phyloP scores from a whole-genome alignment of 2,797 vertebrate species.

The Dendrocincla tyrannina region DNA sequence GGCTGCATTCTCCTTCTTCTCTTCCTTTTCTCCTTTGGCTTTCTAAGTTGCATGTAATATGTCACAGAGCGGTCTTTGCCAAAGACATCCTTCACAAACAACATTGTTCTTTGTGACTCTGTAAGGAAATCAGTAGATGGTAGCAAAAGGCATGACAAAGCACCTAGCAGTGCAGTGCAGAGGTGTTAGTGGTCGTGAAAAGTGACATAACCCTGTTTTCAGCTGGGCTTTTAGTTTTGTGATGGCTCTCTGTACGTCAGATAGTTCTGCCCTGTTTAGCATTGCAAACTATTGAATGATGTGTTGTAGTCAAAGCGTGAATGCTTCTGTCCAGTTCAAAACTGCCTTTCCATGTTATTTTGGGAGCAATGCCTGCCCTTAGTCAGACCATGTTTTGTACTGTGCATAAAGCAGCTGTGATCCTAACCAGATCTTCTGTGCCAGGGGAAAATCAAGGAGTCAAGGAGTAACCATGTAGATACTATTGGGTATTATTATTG shows the following conservation, averaged over 20 bases:
- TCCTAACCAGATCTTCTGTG: neutral
- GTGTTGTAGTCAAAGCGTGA: neutral
- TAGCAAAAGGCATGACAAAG: neutral
- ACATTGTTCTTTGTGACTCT: neutral
- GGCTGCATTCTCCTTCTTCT: neutral
- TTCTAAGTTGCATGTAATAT: neutral
- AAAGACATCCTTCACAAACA: neutral
- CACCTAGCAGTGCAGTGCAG: neutral
- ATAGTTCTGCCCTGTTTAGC: neutral
- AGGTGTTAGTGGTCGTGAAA: neutral
- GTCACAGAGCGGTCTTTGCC: neutral
- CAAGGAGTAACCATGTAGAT: neutral
- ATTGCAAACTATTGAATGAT: rapidly evolving
- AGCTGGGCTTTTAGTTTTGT: neutral
- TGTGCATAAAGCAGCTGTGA: neutral
- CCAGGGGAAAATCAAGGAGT: neutral
- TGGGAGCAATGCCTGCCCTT: neutral
- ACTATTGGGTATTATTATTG: neutral
- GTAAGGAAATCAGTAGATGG: neutral
- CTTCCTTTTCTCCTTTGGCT: neutral
- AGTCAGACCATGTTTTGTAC: neutral
- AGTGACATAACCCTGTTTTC: neutral
- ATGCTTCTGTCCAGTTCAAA: neutral
- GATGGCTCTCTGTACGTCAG: neutral
- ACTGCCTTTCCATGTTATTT: neutral